These are phyloP conservation scores for Gari tellinella DNA, from an alignment of 2,888 invertebrate species.

Conservation along the genomic window DNA sequence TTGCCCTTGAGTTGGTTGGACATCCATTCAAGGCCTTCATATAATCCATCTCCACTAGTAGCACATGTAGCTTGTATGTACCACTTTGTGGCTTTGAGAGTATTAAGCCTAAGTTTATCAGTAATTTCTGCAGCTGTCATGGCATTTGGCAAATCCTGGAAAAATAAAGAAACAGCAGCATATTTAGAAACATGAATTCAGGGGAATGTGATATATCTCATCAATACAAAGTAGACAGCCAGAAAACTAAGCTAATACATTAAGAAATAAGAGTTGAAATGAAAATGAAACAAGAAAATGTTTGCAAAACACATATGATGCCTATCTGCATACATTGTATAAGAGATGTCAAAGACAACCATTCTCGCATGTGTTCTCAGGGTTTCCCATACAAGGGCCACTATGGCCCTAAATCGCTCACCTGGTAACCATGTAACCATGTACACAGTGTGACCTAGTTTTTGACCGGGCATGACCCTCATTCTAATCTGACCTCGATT, in stretches of 20 bases:
- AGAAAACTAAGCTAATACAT: background rate
- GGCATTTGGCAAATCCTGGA: conserved; percentile 99
- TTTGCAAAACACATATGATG: too few species aligned
- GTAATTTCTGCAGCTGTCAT: conserved; percentile 99
- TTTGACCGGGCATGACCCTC: too few species aligned
- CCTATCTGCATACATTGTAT: too few species aligned
- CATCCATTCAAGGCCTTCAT: conserved; percentile 99
- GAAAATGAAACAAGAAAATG: too few species aligned
- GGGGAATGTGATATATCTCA: too few species aligned
- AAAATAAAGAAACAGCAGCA: conserved; percentile 26
- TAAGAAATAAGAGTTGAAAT: background rate
- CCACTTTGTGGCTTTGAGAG: conserved; percentile 86
- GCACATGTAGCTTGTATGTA: conserved; percentile 89
- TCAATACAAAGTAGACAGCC: background rate
- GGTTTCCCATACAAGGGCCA: too few species aligned
- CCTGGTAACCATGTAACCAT: too few species aligned
- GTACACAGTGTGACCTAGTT: too few species aligned
- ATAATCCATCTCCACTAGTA: conserved; percentile 99
- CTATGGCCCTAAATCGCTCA: too few species aligned
- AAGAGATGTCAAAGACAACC: too few species aligned
- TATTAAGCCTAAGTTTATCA: conserved; percentile 94
- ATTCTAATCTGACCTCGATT: too few species aligned
- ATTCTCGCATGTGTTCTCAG: too few species aligned
- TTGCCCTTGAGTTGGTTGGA: conserved; percentile 98
- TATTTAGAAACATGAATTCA: background rate